Evolutionary conservation across 2,113 vertebrate species (phyloP).

Genomic region (Muntiacus reevesi): DNA sequence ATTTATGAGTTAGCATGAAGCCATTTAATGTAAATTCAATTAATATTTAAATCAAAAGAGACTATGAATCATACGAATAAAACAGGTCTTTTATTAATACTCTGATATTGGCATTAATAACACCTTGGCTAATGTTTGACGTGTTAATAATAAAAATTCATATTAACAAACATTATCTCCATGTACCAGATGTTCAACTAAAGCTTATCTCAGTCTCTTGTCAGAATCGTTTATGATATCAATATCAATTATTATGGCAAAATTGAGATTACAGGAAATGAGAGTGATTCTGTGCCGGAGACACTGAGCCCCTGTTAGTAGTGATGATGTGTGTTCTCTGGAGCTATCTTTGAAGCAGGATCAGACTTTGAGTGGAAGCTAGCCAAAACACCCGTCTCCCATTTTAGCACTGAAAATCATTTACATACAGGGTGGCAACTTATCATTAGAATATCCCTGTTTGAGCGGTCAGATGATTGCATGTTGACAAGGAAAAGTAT

Average conservation of each 20-base stretch:
- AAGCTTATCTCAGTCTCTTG: slow-evolving; percentile 28
- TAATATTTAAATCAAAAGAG: slow-evolving; percentile 29
- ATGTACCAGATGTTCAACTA: slow-evolving; percentile 50
- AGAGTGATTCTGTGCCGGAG: background rate
- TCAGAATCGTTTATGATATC: background rate
- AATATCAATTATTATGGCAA: slow-evolving; percentile 17
- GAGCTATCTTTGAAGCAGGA: background rate
- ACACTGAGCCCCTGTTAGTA: background rate
- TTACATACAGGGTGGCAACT: background rate
- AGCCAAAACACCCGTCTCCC: background rate
- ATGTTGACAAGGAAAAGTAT: background rate
- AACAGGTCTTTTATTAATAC: background rate
- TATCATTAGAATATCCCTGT: background rate
- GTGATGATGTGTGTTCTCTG: background rate
- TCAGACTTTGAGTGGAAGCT: background rate
- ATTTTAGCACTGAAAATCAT: background rate
- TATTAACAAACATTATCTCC: slow-evolving; percentile 45
- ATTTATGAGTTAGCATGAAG: slow-evolving; percentile 4
- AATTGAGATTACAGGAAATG: slow-evolving; percentile 9
- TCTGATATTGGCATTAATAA: background rate
- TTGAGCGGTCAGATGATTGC: background rate
- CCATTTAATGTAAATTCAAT: slow-evolving; percentile 13
- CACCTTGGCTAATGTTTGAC: slow-evolving; percentile 11
- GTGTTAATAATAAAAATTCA: slow-evolving; percentile 30
- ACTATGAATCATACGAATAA: background rate